phyloP scores from a whole-genome alignment of 2,888 invertebrate species.

The Platerodrilus igneus region DNA sequence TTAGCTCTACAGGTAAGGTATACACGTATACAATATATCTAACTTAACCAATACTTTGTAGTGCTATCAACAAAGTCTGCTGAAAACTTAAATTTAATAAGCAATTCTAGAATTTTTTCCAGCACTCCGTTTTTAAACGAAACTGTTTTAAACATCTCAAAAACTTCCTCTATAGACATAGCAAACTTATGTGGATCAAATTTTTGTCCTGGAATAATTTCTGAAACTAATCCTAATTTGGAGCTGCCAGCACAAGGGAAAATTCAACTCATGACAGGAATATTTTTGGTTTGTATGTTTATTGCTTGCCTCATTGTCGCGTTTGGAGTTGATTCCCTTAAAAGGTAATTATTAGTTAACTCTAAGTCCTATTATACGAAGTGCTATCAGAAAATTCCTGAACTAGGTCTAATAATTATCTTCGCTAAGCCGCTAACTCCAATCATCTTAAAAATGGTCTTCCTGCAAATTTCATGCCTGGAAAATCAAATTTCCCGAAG shows the following conservation, averaged over 20 bases:
- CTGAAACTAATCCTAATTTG: constrained; percentile 54
- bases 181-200: constrained; percentile 65
- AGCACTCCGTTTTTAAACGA: not conserved
- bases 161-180: constrained; percentile 6
- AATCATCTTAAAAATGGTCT: too few species aligned
- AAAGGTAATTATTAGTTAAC: constrained; percentile 58
- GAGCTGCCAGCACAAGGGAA: constrained; percentile 66
- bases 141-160: too few species aligned
- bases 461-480: constrained; percentile 28
- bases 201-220: constrained; percentile 60
- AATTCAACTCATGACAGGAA: constrained; percentile 73
- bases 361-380: too few species aligned
- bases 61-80: too few species aligned
- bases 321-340: constrained; percentile 75
- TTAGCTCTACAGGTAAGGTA: constrained; percentile 73
- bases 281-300: constrained; percentile 76
- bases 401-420: too few species aligned
- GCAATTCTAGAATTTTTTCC: not conserved
- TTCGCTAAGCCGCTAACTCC: too few species aligned
- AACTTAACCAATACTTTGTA: too few species aligned
- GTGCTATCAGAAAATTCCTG: too few species aligned
- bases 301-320: constrained; percentile 69
- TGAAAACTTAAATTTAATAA: not conserved
- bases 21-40: too few species aligned
- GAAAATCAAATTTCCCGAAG: not conserved